These are phyloP conservation scores for Dioctria rufipes DNA, from an alignment of 2,888 invertebrate genomes.

Conservation along the genomic window DNA sequence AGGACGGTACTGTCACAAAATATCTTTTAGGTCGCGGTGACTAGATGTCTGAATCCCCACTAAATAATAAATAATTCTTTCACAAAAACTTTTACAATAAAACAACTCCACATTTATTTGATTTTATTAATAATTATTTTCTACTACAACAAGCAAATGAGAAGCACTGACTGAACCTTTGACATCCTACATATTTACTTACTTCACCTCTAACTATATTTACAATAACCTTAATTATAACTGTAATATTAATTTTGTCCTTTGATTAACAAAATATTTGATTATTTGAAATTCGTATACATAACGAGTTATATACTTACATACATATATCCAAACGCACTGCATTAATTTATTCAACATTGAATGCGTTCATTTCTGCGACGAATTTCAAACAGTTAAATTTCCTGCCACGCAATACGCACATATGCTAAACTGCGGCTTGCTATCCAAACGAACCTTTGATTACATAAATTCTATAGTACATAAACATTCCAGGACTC, in stretches of 20 bases:
- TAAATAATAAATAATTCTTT: too few relatives aligned
- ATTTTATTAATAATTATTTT: too few relatives aligned
- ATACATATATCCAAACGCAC: background rate
- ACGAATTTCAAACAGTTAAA: conserved; percentile 20
- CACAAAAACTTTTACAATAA: too few relatives aligned
- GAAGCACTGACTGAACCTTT: too few relatives aligned
- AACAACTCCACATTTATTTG: too few relatives aligned
- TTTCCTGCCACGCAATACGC: background rate
- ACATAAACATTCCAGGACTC: conserved; percentile 48
- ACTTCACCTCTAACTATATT: too few relatives aligned
- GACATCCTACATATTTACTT: too few relatives aligned
- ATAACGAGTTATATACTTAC: too few relatives aligned
- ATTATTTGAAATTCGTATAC: conserved; percentile 30
- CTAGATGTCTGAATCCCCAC: too few relatives aligned
- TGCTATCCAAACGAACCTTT: conserved; percentile 44
- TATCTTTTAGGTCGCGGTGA: too few relatives aligned
- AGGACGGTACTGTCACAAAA: too few relatives aligned
- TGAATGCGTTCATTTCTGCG: conserved; percentile 16
- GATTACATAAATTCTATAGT: conserved; percentile 46
- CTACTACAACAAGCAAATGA: too few relatives aligned
- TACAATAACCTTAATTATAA: conserved; percentile 17
- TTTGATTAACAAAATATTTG: conserved; percentile 41
- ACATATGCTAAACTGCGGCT: conserved; percentile 14
- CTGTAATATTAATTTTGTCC: conserved; percentile 45
- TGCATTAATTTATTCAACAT: conserved; percentile 17